Conservation (phyloP, 2,888 invertebrate species). For the Cantharis rustica region DNA sequence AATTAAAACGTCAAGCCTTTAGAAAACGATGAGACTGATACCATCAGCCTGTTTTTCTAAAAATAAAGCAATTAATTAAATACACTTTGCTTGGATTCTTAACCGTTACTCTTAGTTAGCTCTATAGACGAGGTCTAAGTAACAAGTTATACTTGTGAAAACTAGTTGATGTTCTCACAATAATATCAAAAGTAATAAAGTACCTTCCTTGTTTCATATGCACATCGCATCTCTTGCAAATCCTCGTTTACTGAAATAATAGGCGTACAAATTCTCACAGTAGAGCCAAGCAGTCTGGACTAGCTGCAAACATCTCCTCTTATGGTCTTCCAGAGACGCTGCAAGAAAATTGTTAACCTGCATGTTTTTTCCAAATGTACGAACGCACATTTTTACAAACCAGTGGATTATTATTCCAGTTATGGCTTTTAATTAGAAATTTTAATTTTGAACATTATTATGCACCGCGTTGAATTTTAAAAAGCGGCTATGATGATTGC, state of each 20-base stretch:
- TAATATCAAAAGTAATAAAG: slow-evolving; percentile 48
- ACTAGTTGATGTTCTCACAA: slow-evolving; percentile 50
- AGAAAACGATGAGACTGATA: background rate
- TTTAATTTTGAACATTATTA: background rate
- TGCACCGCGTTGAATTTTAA: background rate
- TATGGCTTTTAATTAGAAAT: background rate
- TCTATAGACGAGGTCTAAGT: background rate
- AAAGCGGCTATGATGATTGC: background rate
- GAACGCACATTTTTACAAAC: background rate
- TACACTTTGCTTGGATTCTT: background rate
- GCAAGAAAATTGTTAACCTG: slow-evolving; percentile 7
- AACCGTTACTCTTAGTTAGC: background rate
- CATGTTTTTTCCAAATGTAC: background rate
- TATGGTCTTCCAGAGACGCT: slow-evolving; percentile 46
- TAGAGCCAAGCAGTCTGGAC: slow-evolving; percentile 54
- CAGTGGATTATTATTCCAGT: background rate
- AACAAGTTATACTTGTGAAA: slow-evolving; percentile 1
- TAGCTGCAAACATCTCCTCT: slow-evolving; percentile 45
- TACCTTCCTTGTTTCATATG: slow-evolving; percentile 50
- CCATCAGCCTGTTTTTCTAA: background rate
- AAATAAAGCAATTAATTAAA: background rate
- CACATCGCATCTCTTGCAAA: slow-evolving; percentile 53
- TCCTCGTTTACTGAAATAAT: slow-evolving; percentile 53
- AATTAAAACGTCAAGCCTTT: background rate
- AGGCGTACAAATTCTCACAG: slow-evolving; percentile 53